A percentile compares a stretch with the other conserved stretches of the same genome.
Evolutionary conservation across 2,888 invertebrate species (phyloP).

Genomic region (Malthinus flaveolus): DNA sequence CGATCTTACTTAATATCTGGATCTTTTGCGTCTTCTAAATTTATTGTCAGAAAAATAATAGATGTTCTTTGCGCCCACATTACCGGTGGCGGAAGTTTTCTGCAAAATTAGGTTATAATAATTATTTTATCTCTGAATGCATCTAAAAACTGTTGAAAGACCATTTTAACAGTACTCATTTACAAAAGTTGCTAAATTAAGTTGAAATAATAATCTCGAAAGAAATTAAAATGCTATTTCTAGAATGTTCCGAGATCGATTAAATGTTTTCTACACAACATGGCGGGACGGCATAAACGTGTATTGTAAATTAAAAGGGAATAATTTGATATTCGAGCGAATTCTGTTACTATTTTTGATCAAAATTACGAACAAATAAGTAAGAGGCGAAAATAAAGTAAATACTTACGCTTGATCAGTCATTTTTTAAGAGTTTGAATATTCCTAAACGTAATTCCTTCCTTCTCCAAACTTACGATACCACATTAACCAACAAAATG

Average conservation of each 20-base stretch:
- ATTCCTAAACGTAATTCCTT: neutral
- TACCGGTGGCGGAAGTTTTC: slow-evolving; percentile 77
- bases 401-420: slow-evolving; percentile 28
- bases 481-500: too few species aligned
- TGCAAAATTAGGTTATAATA: slow-evolving; percentile 50
- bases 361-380: neutral
- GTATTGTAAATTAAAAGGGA: neutral
- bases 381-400: neutral
- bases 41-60: slow-evolving; percentile 84
- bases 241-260: slow-evolving; percentile 28
- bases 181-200: neutral
- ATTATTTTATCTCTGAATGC: neutral
- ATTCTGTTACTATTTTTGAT: neutral
- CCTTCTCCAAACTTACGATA: too few species aligned
- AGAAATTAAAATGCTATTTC: slow-evolving; percentile 1
- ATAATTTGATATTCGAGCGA: neutral
- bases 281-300: slow-evolving; percentile 24
- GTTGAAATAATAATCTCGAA: neutral
- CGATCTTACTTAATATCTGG: slow-evolving; percentile 73
- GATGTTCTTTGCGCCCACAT: slow-evolving; percentile 92
- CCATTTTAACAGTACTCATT: neutral
- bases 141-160: neutral
- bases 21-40: slow-evolving; percentile 86
- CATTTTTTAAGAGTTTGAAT: slow-evolving; percentile 21
- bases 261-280: slow-evolving; percentile 22